Base-by-base conservation (phyloP, 2,797 vertebrate species). In the Anolis apletophallus region DNA sequence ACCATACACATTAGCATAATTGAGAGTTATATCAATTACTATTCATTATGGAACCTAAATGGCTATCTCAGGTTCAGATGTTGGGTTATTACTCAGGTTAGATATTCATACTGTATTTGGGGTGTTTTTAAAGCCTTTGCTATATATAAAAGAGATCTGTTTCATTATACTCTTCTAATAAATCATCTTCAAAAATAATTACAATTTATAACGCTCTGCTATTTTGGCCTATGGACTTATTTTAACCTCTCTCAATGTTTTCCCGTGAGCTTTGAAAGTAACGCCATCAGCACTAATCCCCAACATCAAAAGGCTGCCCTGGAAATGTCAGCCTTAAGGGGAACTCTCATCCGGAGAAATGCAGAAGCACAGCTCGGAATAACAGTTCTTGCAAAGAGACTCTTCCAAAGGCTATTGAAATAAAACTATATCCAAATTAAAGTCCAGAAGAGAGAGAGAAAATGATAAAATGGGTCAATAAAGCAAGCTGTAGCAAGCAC, bases 371-470 rank as follows among this genome's bases (percentile, higher is more conserved):
- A 16, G 14, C 5, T 1, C 34, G 34, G 23, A 73, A 64, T 36
- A 59, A 32, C 84, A 90, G n/a, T 1, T 2, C 46, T 23, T 61
- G 52, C 9, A 80, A 59, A 9, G 0, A 36, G 6, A 52, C 29
- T 32, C 9, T 36, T 69, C 9, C 6, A 7, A 1, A 0, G 29
- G 34, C 78, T 26, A n/a, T 0, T 21, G 19, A 46, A 1, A 5
- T 16, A 3, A 29, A 0, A 0, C 11, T 32, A 12, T 23, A 73
- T 72, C 52, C 5, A 11, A 21, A 0, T 0, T 0, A 59, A 78
- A 34, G 54, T 77, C 19, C 1, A 46, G 36, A 77, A 55, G 52
- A 71, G 12, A 54, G 71, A 12, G n/a, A n/a, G n/a, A 75, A 46
- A 40, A 11, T 16, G 50, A 9, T 0, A 46, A 75, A n/a, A 77